Conservation (phyloP, 2,113 vertebrate species). For the Neotoma lepida region DNA sequence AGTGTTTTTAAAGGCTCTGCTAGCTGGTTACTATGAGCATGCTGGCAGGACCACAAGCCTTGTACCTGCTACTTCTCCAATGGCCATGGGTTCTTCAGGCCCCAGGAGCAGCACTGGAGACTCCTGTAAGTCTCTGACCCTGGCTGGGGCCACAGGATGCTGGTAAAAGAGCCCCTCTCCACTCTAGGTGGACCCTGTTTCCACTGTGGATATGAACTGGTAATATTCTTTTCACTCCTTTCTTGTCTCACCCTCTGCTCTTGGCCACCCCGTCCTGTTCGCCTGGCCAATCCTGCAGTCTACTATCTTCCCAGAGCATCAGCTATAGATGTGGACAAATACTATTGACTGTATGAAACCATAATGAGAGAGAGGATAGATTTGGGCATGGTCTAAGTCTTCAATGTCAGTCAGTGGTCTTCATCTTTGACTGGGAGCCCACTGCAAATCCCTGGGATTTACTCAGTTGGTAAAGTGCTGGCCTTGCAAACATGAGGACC, state of each 20-base stretch:
- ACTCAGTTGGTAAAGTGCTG: neutral
- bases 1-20: constrained; percentile 7
- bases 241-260: neutral
- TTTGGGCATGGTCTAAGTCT: neutral
- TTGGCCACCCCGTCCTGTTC: neutral
- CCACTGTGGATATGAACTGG: neutral
- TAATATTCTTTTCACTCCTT: neutral
- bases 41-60: neutral
- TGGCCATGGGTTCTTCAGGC: neutral
- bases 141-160: neutral
- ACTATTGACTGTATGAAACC: neutral
- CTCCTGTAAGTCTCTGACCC: neutral
- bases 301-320: neutral
- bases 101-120: neutral
- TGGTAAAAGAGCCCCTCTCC: neutral
- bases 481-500: neutral
- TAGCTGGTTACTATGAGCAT: neutral
- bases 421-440: neutral
- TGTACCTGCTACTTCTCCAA: neutral
- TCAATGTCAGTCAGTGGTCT: neutral
- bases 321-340: neutral
- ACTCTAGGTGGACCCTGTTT: neutral
- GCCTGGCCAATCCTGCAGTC: neutral
- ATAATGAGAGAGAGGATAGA: no score
- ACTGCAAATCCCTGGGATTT: neutral